Base-by-base conservation (phyloP, 2,797 vertebrate species). In the Sphenopsis melanotis region DNA sequence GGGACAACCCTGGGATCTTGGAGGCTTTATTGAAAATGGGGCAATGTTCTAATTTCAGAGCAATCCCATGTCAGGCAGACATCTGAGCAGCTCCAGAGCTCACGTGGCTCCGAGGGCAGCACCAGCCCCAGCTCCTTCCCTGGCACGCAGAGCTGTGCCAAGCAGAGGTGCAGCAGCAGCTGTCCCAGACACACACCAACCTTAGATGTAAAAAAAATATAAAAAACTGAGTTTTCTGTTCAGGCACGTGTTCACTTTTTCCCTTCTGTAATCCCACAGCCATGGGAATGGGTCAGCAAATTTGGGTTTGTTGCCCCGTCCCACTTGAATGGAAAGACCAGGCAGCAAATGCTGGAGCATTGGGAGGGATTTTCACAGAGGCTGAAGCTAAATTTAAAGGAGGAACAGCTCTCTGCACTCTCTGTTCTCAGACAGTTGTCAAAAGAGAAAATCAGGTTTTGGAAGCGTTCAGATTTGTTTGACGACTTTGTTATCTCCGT, bases 1-100 rank as follows among this genome's bases (percentile, higher is more conserved):
- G 89, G 88, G 94, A 83, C 92, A 88, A 66, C 87, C 80, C 94
- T 89, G 91, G 89, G 15, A 63, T 96, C 59, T 74, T 86, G 70
- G 56, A 95, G 92, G 89, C 77, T 91, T 49, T 86, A 2, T 6
- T 77, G 94, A 87, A 96, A 97, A 96, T 79, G 93, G 96, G 83
- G 70, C 95, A 53, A 36, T 8, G 89, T 76, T 96, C 95, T 96
- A 90, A 88, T 97, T 96, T 94, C 87, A 65, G 87, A 71, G 21
- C 89, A 81, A 78, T 96, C 89, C 90, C 86, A 19, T 87, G 68
- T 78, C 92, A 90, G 83, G 74, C 80, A 64, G 66, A 17, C 79
- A 92, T 53, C 60, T 18, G 75, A 94, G 78, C 44, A 65, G 22
- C 70, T 82, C 77, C 72, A 4, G 71, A 85, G 85, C 85, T 89